A percentile compares a stretch with the other conserved stretches of the same genome.
phyloP scores from a whole-genome alignment of 1,140 invertebrate genomes.

The Heliconius melpomene region DNA sequence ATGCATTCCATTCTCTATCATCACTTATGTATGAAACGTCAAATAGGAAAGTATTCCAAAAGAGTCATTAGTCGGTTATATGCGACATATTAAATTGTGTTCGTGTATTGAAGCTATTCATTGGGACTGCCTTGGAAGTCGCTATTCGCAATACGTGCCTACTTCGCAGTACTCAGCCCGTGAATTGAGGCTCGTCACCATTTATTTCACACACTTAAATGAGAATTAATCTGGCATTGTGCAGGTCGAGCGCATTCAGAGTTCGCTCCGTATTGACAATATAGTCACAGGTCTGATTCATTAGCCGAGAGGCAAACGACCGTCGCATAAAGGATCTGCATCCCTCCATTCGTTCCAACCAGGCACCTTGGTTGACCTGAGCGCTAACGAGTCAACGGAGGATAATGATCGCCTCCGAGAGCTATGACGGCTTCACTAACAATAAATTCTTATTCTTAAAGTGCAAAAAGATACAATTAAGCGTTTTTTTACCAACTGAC shows the following conservation, averaged over 20 bases:
- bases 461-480: conserved; percentile 49
- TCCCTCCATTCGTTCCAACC: conserved; percentile 69
- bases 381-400: conserved; percentile 71
- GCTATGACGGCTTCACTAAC: conserved; percentile 49
- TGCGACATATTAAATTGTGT: conserved; percentile 49
- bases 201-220: conserved; percentile 75
- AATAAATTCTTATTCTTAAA: conserved; percentile 15
- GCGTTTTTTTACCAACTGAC: conserved; percentile 51
- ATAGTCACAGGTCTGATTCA: conserved; percentile 72
- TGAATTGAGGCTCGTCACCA: conserved; percentile 49
- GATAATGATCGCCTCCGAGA: conserved; percentile 71
- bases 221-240: conserved; percentile 76
- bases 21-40: not conserved
- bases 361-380: conserved; percentile 69
- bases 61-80: conserved; percentile 41
- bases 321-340: conserved; percentile 68
- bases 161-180: conserved; percentile 35
- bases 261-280: conserved; percentile 75
- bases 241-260: conserved; percentile 51
- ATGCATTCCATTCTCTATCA: not conserved
- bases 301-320: conserved; percentile 73
- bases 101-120: conserved; percentile 52
- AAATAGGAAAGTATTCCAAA: conserved; percentile 22
- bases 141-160: conserved; percentile 46
- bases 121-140: conserved; percentile 46